Percentiles rank a stretch among this genome's conserved stretches.
phyloP scores from a whole-genome alignment of 2,888 invertebrate genomes.

The Ormyrus rosae region DNA sequence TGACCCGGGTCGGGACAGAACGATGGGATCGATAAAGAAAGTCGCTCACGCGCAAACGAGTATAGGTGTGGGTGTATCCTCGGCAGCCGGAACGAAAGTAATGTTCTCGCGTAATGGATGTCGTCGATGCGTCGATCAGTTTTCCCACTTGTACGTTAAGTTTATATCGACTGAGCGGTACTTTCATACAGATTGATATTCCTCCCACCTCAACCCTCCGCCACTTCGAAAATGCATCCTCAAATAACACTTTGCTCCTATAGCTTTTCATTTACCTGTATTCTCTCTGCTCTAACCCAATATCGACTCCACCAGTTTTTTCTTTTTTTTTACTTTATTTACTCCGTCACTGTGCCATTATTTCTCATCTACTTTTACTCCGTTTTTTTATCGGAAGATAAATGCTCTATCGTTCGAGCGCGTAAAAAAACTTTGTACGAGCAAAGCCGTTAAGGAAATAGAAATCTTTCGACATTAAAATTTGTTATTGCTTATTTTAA shows the following conservation, averaged over 20 bases:
- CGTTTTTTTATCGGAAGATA: constrained; percentile 48
- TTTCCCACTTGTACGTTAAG: constrained; percentile 60
- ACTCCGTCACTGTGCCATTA: constrained; percentile 41
- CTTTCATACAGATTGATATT: constrained; percentile 52
- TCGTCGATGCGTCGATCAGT: constrained; percentile 65
- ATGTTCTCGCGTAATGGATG: constrained; percentile 61
- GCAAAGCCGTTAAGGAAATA: constrained; percentile 21
- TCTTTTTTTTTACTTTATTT: constrained; percentile 23
- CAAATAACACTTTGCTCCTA: constrained; percentile 30
- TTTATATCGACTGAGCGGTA: constrained; percentile 59
- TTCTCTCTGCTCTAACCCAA: constrained; percentile 13
- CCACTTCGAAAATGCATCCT: neutral
- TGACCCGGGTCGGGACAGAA: neutral
- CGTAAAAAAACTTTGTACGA: constrained; percentile 39
- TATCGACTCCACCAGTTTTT: neutral
- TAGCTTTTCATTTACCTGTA: constrained; percentile 28
- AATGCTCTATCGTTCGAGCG: constrained; percentile 41
- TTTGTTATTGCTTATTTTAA: constrained; percentile 9
- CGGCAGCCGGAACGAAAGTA: constrained; percentile 38
- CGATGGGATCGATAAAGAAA: constrained; percentile 40
- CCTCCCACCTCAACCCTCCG: neutral
- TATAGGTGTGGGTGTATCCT: constrained; percentile 6
- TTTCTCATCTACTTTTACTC: constrained; percentile 49
- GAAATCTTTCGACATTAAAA: constrained; percentile 43
- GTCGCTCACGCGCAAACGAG: constrained; percentile 43